phyloP scores from a whole-genome alignment of 1,140 invertebrate species.

The Sarcophaga bullata region DNA sequence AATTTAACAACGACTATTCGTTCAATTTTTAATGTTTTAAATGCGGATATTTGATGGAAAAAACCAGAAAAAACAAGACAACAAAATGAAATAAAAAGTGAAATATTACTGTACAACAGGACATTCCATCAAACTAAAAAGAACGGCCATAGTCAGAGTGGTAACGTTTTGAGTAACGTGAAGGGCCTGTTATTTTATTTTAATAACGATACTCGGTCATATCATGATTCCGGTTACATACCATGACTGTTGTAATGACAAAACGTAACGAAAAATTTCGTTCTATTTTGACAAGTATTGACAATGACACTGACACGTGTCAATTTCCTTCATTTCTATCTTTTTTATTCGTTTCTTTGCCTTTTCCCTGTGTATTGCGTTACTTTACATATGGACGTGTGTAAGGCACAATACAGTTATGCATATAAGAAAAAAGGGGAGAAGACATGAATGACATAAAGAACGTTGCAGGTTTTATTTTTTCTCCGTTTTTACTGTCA shows the following conservation, averaged over 20 bases:
- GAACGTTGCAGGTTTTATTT: too few relatives aligned
- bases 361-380: too few relatives aligned
- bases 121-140: conserved; percentile 5
- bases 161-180: neutral
- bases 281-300: conserved; percentile 24
- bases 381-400: too few relatives aligned
- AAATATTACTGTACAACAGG: neutral
- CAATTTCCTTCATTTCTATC: too few relatives aligned
- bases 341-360: too few relatives aligned
- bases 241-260: neutral
- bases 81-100: neutral
- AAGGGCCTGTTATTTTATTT: neutral
- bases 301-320: conserved; percentile 15
- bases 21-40: conserved; percentile 6
- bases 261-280: conserved; percentile 5
- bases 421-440: too few relatives aligned
- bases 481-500: too few relatives aligned
- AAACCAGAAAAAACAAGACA: neutral
- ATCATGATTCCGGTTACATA: neutral
- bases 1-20: neutral
- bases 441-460: too few relatives aligned
- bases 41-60: neutral
- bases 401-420: too few relatives aligned
- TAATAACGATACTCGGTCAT: neutral
- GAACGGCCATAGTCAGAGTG: neutral